Percentiles rank a stretch among this genome's conserved stretches.
Evolutionary conservation across 2,113 vertebrate species (phyloP).

Genomic region (Pomatorhinus ruficollis): DNA sequence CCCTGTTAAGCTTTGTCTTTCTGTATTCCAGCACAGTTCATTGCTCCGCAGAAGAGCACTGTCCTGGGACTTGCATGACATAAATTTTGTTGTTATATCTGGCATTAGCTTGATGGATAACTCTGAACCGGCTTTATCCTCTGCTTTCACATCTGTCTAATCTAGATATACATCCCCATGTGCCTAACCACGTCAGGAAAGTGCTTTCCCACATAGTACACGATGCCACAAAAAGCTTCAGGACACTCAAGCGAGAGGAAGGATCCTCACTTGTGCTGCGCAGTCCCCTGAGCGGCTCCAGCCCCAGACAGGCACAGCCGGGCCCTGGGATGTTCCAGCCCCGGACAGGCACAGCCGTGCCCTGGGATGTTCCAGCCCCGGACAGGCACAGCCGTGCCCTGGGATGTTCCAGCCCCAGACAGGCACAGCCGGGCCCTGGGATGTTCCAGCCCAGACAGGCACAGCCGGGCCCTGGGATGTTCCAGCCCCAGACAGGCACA

Average conservation of each 20-base stretch:
- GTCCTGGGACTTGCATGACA: not conserved
- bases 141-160: not conserved
- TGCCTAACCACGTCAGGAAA: not conserved
- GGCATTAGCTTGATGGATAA: not conserved
- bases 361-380: not conserved
- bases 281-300: not conserved
- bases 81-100: not conserved
- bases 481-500: too few species aligned
- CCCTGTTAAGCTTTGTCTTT: not conserved
- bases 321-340: rapidly evolving
- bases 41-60: not conserved
- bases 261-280: rapidly evolving
- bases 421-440: not conserved
- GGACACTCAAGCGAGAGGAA: rapidly evolving
- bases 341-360: not conserved
- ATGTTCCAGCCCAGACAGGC: too few species aligned
- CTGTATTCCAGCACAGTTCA: not conserved
- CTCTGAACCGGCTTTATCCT: not conserved
- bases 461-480: rapidly evolving
- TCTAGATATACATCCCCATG: not conserved
- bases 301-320: rapidly evolving
- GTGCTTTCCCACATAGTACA: rapidly evolving
- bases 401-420: not conserved
- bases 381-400: rapidly evolving
- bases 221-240: not conserved